Percentiles rank a stretch among this genome's conserved stretches.
These are phyloP conservation scores for Agonopterix subpropinquella DNA, from an alignment of 2,888 invertebrate species.

Conservation along the genomic window DNA sequence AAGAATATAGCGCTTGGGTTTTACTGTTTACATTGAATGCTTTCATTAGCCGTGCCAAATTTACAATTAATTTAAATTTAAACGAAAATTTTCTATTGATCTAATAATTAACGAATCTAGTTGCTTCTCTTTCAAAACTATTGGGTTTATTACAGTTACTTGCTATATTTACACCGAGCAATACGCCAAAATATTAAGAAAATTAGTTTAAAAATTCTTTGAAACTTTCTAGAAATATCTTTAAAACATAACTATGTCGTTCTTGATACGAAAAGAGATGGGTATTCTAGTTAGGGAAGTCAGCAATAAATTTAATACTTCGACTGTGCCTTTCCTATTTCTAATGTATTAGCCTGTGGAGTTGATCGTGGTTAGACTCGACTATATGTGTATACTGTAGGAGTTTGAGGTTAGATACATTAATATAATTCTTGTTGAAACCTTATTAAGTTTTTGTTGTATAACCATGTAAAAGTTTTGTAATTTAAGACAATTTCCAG, in stretches of 20 bases:
- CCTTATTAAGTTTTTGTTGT: conserved; percentile 40
- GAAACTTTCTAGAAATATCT: neutral
- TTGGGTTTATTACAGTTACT: too few relatives aligned
- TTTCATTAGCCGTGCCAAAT: conserved; percentile 59
- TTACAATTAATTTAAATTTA: conserved; percentile 26
- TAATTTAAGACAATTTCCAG: conserved; percentile 33
- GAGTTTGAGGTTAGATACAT: conserved; percentile 39
- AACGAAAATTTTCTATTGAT: neutral
- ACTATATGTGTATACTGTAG: conserved; percentile 61
- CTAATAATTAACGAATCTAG: too few relatives aligned
- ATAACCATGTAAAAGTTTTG: conserved; percentile 29
- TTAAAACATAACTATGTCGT: conserved; percentile 9
- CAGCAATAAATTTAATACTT: conserved; percentile 76
- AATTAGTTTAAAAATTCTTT: conserved; percentile 12
- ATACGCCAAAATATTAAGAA: conserved; percentile 13
- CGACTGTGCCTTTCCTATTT: conserved; percentile 76
- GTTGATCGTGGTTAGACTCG: conserved; percentile 56
- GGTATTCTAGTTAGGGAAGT: conserved; percentile 61
- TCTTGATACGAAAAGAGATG: conserved; percentile 36
- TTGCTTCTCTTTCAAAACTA: too few relatives aligned
- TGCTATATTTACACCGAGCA: neutral
- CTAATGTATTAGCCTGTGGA: conserved; percentile 70
- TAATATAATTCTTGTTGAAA: conserved; percentile 44
- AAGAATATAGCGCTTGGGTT: conserved; percentile 21
- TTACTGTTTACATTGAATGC: conserved; percentile 21